Conservation (phyloP, 1,140 invertebrate genomes). For the Zaprionus capensis region DNA sequence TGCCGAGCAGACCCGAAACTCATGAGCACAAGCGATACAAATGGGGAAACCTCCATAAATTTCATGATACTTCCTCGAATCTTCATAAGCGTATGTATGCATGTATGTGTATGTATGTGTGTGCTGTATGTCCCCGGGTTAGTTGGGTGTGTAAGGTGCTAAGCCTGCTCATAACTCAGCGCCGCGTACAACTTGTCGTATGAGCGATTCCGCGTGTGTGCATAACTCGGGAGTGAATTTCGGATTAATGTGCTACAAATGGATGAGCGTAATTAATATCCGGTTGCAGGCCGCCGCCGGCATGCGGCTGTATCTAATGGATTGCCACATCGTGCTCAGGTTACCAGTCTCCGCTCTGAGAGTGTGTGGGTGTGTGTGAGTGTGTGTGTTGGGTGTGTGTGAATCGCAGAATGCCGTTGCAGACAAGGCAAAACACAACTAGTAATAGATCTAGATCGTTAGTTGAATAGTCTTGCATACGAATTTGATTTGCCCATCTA, state of each 20-base stretch:
- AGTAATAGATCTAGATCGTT: conserved; percentile 5
- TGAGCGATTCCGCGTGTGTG: conserved; percentile 33
- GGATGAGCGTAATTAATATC: conserved; percentile 68
- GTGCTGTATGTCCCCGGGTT: conserved; percentile 10
- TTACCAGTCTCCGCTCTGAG: not conserved
- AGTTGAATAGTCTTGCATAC: not conserved
- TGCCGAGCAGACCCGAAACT: conserved; percentile 21
- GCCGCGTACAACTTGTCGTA: conserved; percentile 31
- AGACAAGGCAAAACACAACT: not conserved
- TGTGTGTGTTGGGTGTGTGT: not conserved
- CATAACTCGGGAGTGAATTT: conserved; percentile 44
- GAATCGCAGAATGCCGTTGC: not conserved
- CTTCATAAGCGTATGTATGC: conserved; percentile 32
- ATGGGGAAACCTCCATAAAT: conserved; percentile 21
- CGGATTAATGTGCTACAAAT: conserved; percentile 57
- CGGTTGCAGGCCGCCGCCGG: conserved; percentile 24
- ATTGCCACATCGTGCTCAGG: conserved; percentile 44
- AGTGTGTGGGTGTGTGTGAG: not conserved
- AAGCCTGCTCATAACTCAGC: conserved; percentile 37
- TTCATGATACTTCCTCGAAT: conserved; percentile 23
- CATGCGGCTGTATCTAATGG: conserved; percentile 34
- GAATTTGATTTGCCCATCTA: not conserved
- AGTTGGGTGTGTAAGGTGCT: conserved; percentile 14
- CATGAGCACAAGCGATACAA: conserved; percentile 8
- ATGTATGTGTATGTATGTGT: not conserved